Conservation (phyloP, 64 coral and sea anemone species). For the Astreopora myriophthalma region DNA sequence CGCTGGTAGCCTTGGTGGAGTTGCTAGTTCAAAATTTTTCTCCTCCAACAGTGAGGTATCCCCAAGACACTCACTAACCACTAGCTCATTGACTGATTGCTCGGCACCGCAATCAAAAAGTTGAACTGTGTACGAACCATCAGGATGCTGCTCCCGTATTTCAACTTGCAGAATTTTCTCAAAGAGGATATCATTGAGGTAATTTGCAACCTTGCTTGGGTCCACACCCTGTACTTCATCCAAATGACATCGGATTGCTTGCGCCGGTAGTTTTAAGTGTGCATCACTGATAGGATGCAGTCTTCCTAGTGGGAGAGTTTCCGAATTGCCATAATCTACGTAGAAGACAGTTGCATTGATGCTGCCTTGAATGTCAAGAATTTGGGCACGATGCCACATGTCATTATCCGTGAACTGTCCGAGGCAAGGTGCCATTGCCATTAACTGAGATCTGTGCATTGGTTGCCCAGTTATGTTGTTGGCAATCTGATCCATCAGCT, state of each 20-base stretch:
- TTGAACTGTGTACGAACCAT: conserved; percentile 1
- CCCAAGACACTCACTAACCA: conserved; percentile 32
- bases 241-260: conserved; percentile 69
- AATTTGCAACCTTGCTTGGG: neutral
- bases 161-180: conserved; percentile 71
- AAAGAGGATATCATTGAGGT: conserved; percentile 57
- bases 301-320: conserved; percentile 7
- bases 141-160: conserved; percentile 23
- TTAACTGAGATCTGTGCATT: conserved; percentile 8
- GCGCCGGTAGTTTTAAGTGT: conserved; percentile 51
- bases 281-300: conserved; percentile 45
- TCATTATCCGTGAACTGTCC: conserved; percentile 87
- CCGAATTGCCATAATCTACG: conserved; percentile 83
- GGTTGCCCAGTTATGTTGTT: neutral
- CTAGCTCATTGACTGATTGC: neutral
- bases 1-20: neutral
- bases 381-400: conserved; percentile 83
- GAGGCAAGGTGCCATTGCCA: conserved; percentile 31
- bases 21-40: neutral
- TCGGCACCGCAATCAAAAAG: neutral
- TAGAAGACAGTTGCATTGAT: conserved; percentile 53
- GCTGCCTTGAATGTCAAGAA: conserved; percentile 28
- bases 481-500: conserved; percentile 74
- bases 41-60: conserved; percentile 19
- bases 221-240: conserved; percentile 7